phyloP scores from a whole-genome alignment of 23 tunicate species.

The Oikopleura vanhoeffeni region DNA sequence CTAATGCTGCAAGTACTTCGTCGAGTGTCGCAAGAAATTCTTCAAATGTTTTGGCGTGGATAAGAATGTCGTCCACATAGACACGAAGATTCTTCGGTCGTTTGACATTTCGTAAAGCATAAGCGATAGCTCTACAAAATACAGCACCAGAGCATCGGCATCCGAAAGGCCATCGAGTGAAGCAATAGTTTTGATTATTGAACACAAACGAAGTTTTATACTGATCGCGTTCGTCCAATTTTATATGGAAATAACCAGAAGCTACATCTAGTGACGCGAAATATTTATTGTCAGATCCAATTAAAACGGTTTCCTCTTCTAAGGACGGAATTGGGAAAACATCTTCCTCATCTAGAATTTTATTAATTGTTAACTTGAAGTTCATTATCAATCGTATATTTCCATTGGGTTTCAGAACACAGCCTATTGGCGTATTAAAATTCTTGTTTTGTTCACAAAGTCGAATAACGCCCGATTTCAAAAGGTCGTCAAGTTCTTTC shows the following conservation, averaged over 20 bases:
- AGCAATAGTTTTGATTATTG: not conserved
- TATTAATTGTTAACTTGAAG: too few relatives aligned
- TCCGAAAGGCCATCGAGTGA: not conserved
- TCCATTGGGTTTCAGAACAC: too few relatives aligned
- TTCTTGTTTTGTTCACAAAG: too few relatives aligned
- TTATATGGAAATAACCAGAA: not conserved
- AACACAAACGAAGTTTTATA: not conserved
- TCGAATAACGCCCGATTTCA: too few relatives aligned
- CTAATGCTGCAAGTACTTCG: not conserved
- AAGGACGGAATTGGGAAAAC: too few relatives aligned
- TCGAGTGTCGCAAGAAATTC: not conserved
- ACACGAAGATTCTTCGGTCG: not conserved
- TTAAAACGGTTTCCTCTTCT: not conserved
- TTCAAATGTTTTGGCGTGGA: not conserved
- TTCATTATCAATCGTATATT: too few relatives aligned
- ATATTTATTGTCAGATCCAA: not conserved
- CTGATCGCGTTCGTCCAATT: not conserved
- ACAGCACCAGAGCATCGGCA: not conserved
- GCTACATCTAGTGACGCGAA: not conserved
- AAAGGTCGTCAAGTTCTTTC: too few relatives aligned
- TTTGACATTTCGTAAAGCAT: not conserved
- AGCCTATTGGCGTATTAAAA: too few relatives aligned
- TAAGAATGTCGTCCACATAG: not conserved
- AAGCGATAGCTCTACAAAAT: not conserved
- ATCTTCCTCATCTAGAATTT: too few relatives aligned